Evolutionary conservation across 2,797 vertebrate genomes (phyloP).

Genomic region (Chiloscyllium punctatum): DNA sequence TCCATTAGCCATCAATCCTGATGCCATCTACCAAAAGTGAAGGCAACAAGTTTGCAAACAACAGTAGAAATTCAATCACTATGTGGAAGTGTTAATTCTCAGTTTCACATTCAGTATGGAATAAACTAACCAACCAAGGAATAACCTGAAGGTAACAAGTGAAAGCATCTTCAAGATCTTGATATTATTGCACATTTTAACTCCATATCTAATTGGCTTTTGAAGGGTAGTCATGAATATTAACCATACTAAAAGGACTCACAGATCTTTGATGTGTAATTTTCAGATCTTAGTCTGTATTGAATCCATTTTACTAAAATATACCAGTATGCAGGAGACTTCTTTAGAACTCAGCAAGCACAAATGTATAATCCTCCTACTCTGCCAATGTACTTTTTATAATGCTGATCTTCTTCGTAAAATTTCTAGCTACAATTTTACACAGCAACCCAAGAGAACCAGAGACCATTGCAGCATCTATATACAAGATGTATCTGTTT

Average conservation of each 20-base stretch:
- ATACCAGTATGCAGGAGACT: background rate
- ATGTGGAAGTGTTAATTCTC: background rate
- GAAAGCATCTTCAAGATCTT: background rate
- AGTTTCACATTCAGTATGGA: background rate
- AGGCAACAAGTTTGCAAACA: background rate
- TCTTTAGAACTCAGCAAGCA: conserved; percentile 14
- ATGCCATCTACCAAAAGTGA: background rate
- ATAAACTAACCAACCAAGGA: background rate
- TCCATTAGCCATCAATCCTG: background rate
- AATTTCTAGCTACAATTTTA: background rate
- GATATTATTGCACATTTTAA: conserved; percentile 20
- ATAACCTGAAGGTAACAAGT: background rate
- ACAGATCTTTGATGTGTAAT: conserved; percentile 22
- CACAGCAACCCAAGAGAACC: background rate
- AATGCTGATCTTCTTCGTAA: background rate
- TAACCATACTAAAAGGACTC: background rate
- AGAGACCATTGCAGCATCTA: background rate
- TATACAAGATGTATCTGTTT: too few relatives aligned
- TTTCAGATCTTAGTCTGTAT: background rate
- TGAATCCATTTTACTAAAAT: conserved; percentile 18
- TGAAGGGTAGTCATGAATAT: conserved; percentile 24
- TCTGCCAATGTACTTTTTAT: background rate
- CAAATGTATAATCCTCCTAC: background rate
- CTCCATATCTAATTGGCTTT: conserved; percentile 10
- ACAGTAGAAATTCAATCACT: background rate